Evolutionary conservation across 2,888 invertebrate genomes (phyloP).

Genomic region (Diaprepes abbreviatus): DNA sequence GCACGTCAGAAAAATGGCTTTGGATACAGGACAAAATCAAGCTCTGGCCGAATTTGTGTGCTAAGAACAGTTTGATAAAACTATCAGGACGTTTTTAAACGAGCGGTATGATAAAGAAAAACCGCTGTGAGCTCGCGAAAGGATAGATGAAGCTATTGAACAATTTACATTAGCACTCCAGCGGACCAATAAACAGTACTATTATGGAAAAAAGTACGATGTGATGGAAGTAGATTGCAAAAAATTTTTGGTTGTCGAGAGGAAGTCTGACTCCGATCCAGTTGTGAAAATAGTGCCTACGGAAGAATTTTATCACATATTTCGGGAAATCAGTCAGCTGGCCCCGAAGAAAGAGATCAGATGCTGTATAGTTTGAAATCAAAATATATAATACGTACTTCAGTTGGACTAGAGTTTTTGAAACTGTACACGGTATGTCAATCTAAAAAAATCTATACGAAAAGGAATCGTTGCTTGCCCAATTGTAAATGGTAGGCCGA

Average conservation of each 20-base stretch:
- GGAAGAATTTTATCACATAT: slow-evolving; percentile 1
- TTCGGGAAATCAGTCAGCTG: not conserved
- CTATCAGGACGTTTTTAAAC: no score
- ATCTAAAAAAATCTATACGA: not conserved
- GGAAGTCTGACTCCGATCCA: slow-evolving; percentile 1
- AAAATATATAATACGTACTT: not conserved
- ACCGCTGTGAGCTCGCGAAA: no score
- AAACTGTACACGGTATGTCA: not conserved
- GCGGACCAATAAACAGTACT: no score
- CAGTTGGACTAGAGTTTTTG: not conserved
- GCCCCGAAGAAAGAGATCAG: not conserved
- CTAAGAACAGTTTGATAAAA: no score
- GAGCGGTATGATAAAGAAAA: no score
- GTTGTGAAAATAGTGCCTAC: slow-evolving; percentile 7
- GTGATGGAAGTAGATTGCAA: not conserved
- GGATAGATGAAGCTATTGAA: no score
- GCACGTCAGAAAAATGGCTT: no score
- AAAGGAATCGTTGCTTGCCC: not conserved
- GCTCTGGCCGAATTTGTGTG: no score
- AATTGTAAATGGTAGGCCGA: not conserved
- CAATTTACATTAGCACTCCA: no score
- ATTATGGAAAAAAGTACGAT: not conserved
- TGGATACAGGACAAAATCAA: no score
- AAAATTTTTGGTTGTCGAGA: not conserved
- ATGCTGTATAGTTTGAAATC: slow-evolving; percentile 8